Conservation (phyloP, 2,113 vertebrate genomes). For the Phyllostomus discolor region DNA sequence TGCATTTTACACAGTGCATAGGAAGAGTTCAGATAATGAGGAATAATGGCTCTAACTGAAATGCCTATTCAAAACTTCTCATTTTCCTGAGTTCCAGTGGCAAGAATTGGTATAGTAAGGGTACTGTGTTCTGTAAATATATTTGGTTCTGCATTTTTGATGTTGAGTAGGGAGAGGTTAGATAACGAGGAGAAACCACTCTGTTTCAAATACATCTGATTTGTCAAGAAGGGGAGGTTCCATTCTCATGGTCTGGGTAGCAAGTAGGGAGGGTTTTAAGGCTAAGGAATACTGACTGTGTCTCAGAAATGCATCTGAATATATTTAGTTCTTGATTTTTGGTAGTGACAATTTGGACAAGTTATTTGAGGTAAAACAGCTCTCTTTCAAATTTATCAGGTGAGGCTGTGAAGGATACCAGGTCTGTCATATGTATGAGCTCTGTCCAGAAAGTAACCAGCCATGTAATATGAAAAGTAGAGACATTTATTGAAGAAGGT, state of each 20-base stretch:
- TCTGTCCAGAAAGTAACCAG: too few relatives aligned
- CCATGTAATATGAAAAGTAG: too few relatives aligned
- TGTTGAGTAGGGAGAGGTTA: background rate
- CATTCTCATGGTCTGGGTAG: background rate
- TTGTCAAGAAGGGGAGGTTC: background rate
- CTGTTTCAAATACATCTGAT: conserved; percentile 42
- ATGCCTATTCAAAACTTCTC: background rate
- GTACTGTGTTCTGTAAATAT: background rate
- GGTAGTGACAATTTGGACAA: conserved; percentile 11
- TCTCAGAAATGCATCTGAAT: conserved; percentile 4
- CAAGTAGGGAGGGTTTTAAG: background rate
- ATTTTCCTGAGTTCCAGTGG: background rate
- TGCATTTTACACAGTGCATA: conserved; percentile 1
- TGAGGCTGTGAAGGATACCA: background rate
- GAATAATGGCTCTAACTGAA: background rate
- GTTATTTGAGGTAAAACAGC: background rate
- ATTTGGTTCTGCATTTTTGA: conserved; percentile 24
- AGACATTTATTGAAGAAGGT: too few relatives aligned
- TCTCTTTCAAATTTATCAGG: conserved; percentile 3
- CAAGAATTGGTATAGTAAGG: background rate
- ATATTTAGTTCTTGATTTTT: background rate
- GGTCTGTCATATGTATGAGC: background rate
- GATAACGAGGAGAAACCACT: background rate
- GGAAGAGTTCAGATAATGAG: background rate
- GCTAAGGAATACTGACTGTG: background rate